Base-by-base conservation (phyloP, 2,888 invertebrate genomes). In the Flabesymbios commensalis region DNA sequence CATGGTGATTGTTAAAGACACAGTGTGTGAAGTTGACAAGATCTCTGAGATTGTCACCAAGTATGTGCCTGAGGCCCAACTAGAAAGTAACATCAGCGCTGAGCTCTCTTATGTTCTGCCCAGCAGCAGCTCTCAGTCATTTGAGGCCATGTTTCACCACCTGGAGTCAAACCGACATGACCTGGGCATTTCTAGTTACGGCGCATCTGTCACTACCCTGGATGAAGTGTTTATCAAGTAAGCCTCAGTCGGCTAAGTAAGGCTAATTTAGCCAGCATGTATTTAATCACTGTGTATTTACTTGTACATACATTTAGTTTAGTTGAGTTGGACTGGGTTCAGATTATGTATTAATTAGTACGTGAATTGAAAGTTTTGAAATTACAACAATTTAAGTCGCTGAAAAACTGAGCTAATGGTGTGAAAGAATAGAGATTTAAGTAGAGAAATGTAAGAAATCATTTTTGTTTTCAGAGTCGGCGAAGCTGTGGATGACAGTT, bases 161-260 rank as follows among this genome's bases (percentile, higher is more conserved):
- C 61, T 81, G 31, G 81, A 81, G 56, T 51, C 63, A 14, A 67
- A 67, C 24, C 74, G 71, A 17, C 76, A 51, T 14, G 56, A 80
- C 0, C 84, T 93, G 24, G 87, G 88, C 7, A 87, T 91, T 53
- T 87, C 86, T 64, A 90, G 91, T 75, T 94, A 90, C 79, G 94
- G 94, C 4, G 88, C 93, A 26, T 88, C 91, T 10, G 88, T 93
- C 19, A 93, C 93, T 1, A 91, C 93, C 0, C 85, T 94, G 83
- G 94, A 94, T 83, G 94, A 94, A 84, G 94, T 94, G 4, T 82
- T 82, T 61, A 67, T 82, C 14, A 78, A 77, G 81, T 79, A 32
- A n/a, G n/a, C n/a, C n/a, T n/a, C n/a, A n/a, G n/a, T n/a, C n/a
- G n/a, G n/a, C n/a, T n/a, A n/a, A n/a, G n/a, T n/a, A n/a, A n/a